These are phyloP conservation scores for Ibidorhyncha struthersii DNA, from an alignment of 2,113 vertebrate genomes.

Conservation along the genomic window DNA sequence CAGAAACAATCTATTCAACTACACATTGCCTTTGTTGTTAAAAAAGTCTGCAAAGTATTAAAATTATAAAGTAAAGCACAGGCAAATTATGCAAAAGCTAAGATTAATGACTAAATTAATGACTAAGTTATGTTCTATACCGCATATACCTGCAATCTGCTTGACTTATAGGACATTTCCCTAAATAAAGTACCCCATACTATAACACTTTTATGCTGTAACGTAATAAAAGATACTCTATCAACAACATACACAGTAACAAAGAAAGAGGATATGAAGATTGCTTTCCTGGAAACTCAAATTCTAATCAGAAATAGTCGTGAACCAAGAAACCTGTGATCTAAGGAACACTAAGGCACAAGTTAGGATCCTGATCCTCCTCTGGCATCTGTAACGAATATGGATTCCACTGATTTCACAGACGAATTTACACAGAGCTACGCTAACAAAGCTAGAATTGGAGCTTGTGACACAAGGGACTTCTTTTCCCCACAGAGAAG, in stretches of 20 bases:
- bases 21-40: accelerated
- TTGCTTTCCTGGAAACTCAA: neutral
- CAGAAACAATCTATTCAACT: accelerated
- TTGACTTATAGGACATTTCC: neutral
- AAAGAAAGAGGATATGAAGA: neutral
- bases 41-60: neutral
- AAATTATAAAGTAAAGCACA: neutral
- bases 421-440: neutral
- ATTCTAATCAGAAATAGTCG: neutral
- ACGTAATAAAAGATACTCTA: neutral
- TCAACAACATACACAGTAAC: neutral
- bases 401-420: neutral
- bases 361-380: neutral
- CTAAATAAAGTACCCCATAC: neutral
- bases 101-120: neutral
- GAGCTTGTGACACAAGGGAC: neutral
- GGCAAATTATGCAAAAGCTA: neutral
- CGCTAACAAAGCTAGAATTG: neutral
- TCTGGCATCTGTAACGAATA: neutral
- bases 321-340: neutral
- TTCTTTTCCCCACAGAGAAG: neutral
- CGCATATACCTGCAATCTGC: accelerated
- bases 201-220: neutral
- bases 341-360: neutral
- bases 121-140: neutral